Evolutionary conservation across 2,113 vertebrate species (phyloP).

Genomic region (Mohoua ochrocephala): DNA sequence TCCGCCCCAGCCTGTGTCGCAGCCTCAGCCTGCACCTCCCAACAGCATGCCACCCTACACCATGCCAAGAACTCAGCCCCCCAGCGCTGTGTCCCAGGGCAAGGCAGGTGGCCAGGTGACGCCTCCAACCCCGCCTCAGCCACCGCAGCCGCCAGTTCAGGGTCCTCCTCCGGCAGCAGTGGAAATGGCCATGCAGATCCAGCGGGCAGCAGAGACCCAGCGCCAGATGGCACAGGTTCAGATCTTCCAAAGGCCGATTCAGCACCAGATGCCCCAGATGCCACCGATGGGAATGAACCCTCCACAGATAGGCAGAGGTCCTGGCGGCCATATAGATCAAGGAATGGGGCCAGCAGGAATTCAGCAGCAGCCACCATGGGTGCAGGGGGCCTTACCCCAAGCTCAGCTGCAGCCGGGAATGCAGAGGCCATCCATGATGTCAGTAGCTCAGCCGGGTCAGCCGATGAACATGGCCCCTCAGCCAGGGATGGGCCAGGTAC

Average conservation of each 20-base stretch:
- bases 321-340: slow-evolving; percentile 75
- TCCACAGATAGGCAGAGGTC: slow-evolving; percentile 75
- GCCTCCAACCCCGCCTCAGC: slow-evolving; percentile 74
- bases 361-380: slow-evolving; percentile 76
- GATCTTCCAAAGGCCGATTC: slow-evolving; percentile 86
- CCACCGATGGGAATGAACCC: slow-evolving; percentile 84
- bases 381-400: slow-evolving; percentile 82
- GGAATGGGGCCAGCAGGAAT: slow-evolving; percentile 77
- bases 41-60: slow-evolving; percentile 73
- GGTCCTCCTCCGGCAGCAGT: slow-evolving; percentile 95
- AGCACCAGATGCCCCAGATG: slow-evolving; percentile 85
- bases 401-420: slow-evolving; percentile 81
- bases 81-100: slow-evolving; percentile 74
- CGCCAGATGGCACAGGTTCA: slow-evolving; percentile 92
- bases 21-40: slow-evolving; percentile 75
- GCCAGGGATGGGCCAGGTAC: slow-evolving; percentile 77
- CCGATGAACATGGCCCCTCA: slow-evolving; percentile 79
- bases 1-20: slow-evolving; percentile 65
- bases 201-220: slow-evolving; percentile 92
- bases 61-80: slow-evolving; percentile 71
- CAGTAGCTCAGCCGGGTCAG: slow-evolving; percentile 86
- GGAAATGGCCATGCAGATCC: slow-evolving; percentile 97
- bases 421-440: slow-evolving; percentile 88
- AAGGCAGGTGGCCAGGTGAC: slow-evolving; percentile 78
- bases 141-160: slow-evolving; percentile 64